phyloP scores from a whole-genome alignment of 2,113 vertebrate genomes.

The Halcyon malimbica region DNA sequence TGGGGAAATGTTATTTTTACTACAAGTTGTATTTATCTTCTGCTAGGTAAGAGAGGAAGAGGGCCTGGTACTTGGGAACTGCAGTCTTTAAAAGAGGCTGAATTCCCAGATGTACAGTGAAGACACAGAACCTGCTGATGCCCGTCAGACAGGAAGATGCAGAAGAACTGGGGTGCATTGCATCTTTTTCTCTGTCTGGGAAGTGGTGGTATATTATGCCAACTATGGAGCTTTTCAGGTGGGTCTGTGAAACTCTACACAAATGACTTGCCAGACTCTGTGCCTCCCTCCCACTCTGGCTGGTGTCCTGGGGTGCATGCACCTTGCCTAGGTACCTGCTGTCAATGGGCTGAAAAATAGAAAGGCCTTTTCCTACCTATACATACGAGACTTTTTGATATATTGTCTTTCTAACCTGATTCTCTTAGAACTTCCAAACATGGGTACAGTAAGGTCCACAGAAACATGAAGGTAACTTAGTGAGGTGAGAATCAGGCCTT shows the following conservation, averaged over 20 bases:
- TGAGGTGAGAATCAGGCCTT: not conserved
- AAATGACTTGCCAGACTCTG: not conserved
- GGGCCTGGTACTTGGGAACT: not conserved
- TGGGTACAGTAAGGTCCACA: not conserved
- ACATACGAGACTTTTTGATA: fast-evolving
- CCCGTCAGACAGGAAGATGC: not conserved
- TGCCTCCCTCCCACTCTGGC: not conserved
- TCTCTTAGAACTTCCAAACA: not conserved
- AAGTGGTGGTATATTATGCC: not conserved
- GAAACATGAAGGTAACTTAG: not conserved
- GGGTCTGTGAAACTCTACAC: not conserved
- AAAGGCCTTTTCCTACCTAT: not conserved
- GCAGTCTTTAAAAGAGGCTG: not conserved
- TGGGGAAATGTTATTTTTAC: not conserved
- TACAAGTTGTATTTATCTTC: not conserved
- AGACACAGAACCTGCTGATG: not conserved
- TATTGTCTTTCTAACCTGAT: not conserved
- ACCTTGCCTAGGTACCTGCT: not conserved
- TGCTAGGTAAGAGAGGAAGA: not conserved
- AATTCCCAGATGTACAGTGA: not conserved
- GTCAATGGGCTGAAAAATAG: not conserved
- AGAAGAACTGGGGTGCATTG: not conserved
- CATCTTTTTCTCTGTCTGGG: not conserved
- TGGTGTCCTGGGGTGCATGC: fast-evolving
- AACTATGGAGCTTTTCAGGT: not conserved